phyloP scores from a whole-genome alignment of 2,797 vertebrate genomes.

The Ciconia nigra region DNA sequence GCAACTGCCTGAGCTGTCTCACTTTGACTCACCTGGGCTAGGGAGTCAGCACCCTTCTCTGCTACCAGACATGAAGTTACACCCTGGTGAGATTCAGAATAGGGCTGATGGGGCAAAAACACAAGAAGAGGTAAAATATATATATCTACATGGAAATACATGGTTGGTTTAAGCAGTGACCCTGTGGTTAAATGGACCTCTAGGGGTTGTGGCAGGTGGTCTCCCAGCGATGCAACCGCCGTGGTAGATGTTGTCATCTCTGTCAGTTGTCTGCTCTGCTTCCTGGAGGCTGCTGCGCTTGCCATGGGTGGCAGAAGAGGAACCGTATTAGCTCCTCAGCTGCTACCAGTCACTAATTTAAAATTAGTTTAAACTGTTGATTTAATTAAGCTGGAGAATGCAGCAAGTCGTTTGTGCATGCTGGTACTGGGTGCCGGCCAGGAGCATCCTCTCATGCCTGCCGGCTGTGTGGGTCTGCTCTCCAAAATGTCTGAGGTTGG shows the following conservation, averaged over 20 bases:
- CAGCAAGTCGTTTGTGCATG: background rate
- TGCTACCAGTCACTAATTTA: background rate
- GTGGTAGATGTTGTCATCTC: background rate
- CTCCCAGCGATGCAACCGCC: background rate
- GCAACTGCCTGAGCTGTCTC: background rate
- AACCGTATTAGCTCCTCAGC: background rate
- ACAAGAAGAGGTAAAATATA: background rate
- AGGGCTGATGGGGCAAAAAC: background rate
- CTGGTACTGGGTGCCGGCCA: background rate
- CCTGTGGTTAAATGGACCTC: background rate
- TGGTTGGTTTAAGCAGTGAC: background rate
- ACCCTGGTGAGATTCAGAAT: background rate
- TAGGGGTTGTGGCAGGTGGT: background rate
- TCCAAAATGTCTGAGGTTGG: background rate
- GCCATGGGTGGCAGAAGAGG: background rate
- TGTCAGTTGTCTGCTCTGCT: background rate
- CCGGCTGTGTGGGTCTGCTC: background rate
- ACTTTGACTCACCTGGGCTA: background rate
- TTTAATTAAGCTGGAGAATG: background rate
- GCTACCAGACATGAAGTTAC: background rate
- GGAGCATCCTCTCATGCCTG: background rate
- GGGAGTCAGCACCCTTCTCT: background rate
- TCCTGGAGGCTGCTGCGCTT: background rate
- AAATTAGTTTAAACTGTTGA: background rate
- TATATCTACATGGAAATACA: background rate